These are phyloP conservation scores for Abscondita cerata DNA, from an alignment of 2,888 invertebrate genomes.

Conservation along the genomic window DNA sequence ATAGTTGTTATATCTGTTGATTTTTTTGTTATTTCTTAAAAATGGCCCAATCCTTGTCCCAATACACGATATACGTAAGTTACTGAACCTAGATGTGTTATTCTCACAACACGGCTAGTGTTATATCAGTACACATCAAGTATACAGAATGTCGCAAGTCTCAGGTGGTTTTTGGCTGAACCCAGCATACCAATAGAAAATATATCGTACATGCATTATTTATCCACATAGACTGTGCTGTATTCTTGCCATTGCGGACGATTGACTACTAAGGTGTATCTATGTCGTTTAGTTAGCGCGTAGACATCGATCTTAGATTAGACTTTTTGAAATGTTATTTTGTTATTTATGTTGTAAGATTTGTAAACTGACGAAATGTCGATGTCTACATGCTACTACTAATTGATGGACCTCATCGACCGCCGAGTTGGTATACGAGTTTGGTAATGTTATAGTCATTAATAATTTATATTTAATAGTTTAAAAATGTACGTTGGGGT, in stretches of 20 bases:
- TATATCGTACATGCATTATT: slow-evolving; percentile 43
- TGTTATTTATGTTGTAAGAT: slow-evolving; percentile 35
- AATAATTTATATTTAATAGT: slow-evolving; percentile 43
- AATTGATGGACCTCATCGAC: slow-evolving; percentile 28
- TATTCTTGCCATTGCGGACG: slow-evolving; percentile 40
- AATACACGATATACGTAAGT: slow-evolving; percentile 60
- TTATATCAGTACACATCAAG: slow-evolving; percentile 53
- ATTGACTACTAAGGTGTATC: slow-evolving; percentile 19
- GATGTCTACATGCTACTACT: slow-evolving; percentile 27
- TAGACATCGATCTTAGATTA: slow-evolving; percentile 26
- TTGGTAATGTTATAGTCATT: slow-evolving; percentile 48
- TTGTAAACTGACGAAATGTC: slow-evolving; percentile 26
- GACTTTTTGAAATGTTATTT: slow-evolving; percentile 32
- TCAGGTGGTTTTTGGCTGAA: slow-evolving; percentile 59
- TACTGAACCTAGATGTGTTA: slow-evolving; percentile 52
- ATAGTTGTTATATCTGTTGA: slow-evolving; percentile 62
- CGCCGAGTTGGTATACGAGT: slow-evolving; percentile 47
- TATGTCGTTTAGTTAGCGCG: slow-evolving; percentile 20
- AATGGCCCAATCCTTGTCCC: slow-evolving; percentile 44
- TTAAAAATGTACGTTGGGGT: slow-evolving; percentile 37
- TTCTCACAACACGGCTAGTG: slow-evolving; percentile 36
- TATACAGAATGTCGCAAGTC: slow-evolving; percentile 60
- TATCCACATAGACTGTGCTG: slow-evolving; percentile 43
- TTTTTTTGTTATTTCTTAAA: slow-evolving; percentile 56
- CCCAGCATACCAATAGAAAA: slow-evolving; percentile 46